Evolutionary conservation across 2,888 invertebrate genomes (phyloP), one percentile per base, ranked within the genome.

Genomic region (Arrhopalites spinosus): DNA sequence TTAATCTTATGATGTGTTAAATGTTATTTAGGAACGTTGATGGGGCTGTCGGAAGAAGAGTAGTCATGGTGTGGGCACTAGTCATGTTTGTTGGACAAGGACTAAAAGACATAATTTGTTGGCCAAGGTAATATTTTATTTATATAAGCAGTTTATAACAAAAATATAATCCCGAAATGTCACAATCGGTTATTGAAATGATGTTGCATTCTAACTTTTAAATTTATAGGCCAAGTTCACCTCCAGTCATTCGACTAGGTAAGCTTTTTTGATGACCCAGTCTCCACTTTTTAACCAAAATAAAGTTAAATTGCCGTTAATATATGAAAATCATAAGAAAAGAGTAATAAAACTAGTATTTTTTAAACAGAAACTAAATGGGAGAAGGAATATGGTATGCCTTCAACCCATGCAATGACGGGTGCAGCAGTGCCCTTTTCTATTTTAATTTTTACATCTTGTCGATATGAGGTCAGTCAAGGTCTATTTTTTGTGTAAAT

Each of bases 331-430:
- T n/a, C n/a, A n/a, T n/a, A n/a, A n/a, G n/a, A n/a, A n/a, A n/a
- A n/a, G n/a, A n/a, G n/a, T n/a, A n/a, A n/a, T n/a, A n/a, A n/a
- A n/a, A n/a, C n/a, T n/a, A n/a, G n/a, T n/a, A n/a, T n/a, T n/a
- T n/a, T n/a, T n/a, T n/a, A n/a, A n/a, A n/a, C n/a, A n/a, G 95
- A 96, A 85, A 89, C 90, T 64, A 93, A 95, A 86, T 96, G 95
- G 93, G 91, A 92, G 1, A 86, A 93, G 82, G 96, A 96, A 85
- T 96, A 95, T 87, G 96, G 96, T 17, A 95, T 96, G 94, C 96
- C 96, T 30, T 96, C 95, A 15, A 96, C 96, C 0, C 96, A 96
- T 86, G 95, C 95, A 7, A 94, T 95, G 93, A 93, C 94, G 53
- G 94, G 92, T 0, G 90, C 94, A 20, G 92, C 93, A 0, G 92